Conservation (phyloP, 2,888 invertebrate genomes). For the Erynnis tages region DNA sequence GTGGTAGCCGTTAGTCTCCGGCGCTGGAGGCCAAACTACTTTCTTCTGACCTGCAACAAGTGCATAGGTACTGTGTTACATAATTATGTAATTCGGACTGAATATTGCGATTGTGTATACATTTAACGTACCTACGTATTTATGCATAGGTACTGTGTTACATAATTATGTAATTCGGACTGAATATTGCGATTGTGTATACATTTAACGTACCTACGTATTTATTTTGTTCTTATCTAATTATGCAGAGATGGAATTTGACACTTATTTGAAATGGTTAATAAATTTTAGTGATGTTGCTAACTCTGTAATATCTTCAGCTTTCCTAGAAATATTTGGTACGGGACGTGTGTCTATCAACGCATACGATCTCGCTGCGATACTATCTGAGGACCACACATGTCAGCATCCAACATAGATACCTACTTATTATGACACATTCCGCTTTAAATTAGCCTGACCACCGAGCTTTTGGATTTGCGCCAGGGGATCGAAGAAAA, state of each 20-base stretch:
- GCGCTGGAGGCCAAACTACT: slow-evolving; percentile 93
- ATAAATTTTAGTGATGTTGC: too few relatives aligned
- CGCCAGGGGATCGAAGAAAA: slow-evolving; percentile 61
- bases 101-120: too few relatives aligned
- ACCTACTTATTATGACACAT: slow-evolving; percentile 69
- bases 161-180: too few relatives aligned
- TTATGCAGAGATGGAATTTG: too few relatives aligned
- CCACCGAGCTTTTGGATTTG: slow-evolving; percentile 60
- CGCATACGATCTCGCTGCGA: slow-evolving; percentile 43
- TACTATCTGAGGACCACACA: slow-evolving; percentile 47
- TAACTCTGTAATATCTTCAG: neutral
- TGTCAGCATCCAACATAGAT: slow-evolving; percentile 54
- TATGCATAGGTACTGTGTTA: too few relatives aligned
- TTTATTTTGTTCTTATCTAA: too few relatives aligned
- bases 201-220: too few relatives aligned
- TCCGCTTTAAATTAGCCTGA: slow-evolving; percentile 69
- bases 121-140: too few relatives aligned
- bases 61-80: neutral
- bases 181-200: too few relatives aligned
- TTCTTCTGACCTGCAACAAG: slow-evolving; percentile 88
- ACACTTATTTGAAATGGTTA: too few relatives aligned
- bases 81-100: too few relatives aligned
- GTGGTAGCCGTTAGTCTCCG: slow-evolving; percentile 84
- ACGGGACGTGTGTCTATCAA: slow-evolving; percentile 39
- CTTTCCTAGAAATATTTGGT: slow-evolving; percentile 16